These are phyloP conservation scores for Dryococelus australis DNA, from an alignment of 2,888 invertebrate genomes.

Conservation along the genomic window DNA sequence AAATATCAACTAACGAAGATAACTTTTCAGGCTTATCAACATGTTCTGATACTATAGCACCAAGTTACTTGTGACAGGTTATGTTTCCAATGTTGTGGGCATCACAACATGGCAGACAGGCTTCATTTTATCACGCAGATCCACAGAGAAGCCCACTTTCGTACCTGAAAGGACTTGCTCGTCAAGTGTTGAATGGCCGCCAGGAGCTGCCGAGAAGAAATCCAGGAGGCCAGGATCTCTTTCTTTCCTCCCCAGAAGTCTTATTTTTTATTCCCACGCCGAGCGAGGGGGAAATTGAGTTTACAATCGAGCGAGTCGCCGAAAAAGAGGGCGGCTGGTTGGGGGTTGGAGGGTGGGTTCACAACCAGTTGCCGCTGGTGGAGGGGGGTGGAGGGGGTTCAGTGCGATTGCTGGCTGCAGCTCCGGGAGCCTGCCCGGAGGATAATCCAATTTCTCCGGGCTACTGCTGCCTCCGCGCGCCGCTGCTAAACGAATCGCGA, in stretches of 20 bases:
- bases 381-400: not conserved
- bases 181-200: too few relatives aligned
- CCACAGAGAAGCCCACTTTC: too few relatives aligned
- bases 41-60: too few relatives aligned
- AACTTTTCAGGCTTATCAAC: too few relatives aligned
- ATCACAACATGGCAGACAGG: too few relatives aligned
- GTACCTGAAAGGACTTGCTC: too few relatives aligned
- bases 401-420: not conserved
- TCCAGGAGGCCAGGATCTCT: not conserved
- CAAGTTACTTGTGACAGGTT: too few relatives aligned
- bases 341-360: not conserved
- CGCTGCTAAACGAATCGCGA: conserved; percentile 44
- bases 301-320: conserved; percentile 22
- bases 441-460: conserved; percentile 26
- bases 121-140: too few relatives aligned
- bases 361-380: not conserved
- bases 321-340: not conserved
- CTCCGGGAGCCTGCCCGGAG: conserved; percentile 17
- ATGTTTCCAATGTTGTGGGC: too few relatives aligned
- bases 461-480: conserved; percentile 7
- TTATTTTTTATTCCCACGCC: conserved; percentile 18
- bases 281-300: not conserved
- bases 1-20: too few relatives aligned
- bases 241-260: not conserved
- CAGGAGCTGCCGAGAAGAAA: too few relatives aligned